Evolutionary conservation across 2,797 vertebrate genomes (phyloP), one percentile per base, ranked within the genome.

Genomic region (Diceros bicornis): DNA sequence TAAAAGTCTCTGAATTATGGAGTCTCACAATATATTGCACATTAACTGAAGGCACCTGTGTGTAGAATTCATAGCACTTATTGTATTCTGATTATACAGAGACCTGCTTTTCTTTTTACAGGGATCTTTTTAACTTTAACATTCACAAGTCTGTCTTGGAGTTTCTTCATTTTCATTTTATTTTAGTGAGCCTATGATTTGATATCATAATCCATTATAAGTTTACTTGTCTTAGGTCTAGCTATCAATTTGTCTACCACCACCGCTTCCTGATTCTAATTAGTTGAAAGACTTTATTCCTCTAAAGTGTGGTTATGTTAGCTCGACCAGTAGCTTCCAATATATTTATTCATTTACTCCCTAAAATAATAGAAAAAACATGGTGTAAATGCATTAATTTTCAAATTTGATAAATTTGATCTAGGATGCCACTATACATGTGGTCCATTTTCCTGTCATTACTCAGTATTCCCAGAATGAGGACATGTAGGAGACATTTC

Each of bases 101-200:
- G 32, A 55, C 34, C 61, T 82, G 44, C 12, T n/a, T 32, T 61
- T 9, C 41, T 74, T 77, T 64, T 66, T n/a, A 62, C 10, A 41
- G 37, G 29, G 10, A 44, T 1, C 1, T 91, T 86, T 69, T 91
- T 29, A 50, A 59, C 52, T 44, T 57, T 90, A 62, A 27, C 18
- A 66, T 52, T 92, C 20, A 61, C 6, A 83, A 44, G 20, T 94
- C 7, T 3, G 34, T 41, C 23, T 88, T 83, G 21, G 16, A 44
- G 25, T 96, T 86, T 92, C n/a, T 83, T 88, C 44, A 62, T 41
- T 37, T 27, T 82, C 8, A 61, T 94, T 97, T 91, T 84, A 79
- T 82, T 90, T 96, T 83, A 83, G 32, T 89, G 62, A 93, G 5
- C 11, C 37, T 91, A 13, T 90, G 27, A 68, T 68, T 85, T 96